phyloP scores from a whole-genome alignment of 2,888 invertebrate species.

The Drosophila monieri region DNA sequence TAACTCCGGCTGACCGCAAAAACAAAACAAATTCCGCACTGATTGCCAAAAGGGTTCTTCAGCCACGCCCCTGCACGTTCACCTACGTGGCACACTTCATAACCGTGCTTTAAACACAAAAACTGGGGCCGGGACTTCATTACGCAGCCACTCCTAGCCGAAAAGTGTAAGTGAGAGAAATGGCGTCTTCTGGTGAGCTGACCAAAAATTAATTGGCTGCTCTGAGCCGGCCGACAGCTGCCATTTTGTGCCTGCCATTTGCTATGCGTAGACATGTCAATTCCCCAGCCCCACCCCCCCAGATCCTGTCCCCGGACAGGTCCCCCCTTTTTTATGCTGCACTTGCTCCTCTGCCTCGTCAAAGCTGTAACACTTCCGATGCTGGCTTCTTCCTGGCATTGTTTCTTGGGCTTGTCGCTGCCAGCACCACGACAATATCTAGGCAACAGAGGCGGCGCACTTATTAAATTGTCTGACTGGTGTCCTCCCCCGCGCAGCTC shows the following conservation, averaged over 20 bases:
- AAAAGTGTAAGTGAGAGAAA: neutral
- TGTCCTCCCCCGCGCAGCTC: neutral
- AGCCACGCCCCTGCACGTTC: conserved; percentile 9
- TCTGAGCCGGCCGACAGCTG: conserved; percentile 65
- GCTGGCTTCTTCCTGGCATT: conserved; percentile 44
- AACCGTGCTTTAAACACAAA: conserved; percentile 56
- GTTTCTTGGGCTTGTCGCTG: conserved; percentile 42
- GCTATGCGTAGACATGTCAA: conserved; percentile 66
- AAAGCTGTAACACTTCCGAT: conserved; percentile 64
- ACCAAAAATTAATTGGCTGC: conserved; percentile 72
- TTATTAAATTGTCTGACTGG: conserved; percentile 66
- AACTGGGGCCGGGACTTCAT: conserved; percentile 55
- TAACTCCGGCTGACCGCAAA: conserved; percentile 52
- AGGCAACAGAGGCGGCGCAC: conserved; percentile 55
- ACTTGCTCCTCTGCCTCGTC: conserved; percentile 37
- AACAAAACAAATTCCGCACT: conserved; percentile 50
- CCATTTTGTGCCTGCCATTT: conserved; percentile 64
- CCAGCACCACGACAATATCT: conserved; percentile 25
- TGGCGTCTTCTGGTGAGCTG: conserved; percentile 36
- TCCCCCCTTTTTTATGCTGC: conserved; percentile 69
- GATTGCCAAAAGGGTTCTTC: conserved; percentile 68
- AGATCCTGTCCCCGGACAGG: neutral
- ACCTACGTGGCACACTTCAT: conserved; percentile 38
- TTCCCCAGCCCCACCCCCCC: conserved; percentile 41
- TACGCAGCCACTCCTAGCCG: conserved; percentile 33